phyloP scores from a whole-genome alignment of 2,797 vertebrate species.

The Eulemur mongoz region DNA sequence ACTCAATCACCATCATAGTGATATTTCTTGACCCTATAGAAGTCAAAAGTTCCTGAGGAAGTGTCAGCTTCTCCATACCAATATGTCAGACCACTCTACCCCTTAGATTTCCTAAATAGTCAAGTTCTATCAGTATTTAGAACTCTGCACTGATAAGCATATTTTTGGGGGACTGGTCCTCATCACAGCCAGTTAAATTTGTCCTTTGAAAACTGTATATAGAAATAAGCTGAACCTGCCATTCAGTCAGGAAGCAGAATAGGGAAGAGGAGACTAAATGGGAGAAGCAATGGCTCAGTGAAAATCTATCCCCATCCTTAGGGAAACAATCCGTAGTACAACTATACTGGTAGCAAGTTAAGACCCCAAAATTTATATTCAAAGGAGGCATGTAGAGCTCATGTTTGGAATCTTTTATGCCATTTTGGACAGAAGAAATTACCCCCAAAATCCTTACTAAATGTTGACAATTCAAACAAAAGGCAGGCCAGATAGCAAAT shows the following conservation, averaged over 20 bases:
- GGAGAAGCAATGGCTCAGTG: not conserved
- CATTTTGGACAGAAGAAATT: constrained; percentile 36
- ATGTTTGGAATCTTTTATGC: not conserved
- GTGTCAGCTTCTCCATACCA: constrained; percentile 1
- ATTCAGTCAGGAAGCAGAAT: not conserved
- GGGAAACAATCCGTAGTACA: not conserved
- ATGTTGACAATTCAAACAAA: constrained; percentile 45
- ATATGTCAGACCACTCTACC: not conserved
- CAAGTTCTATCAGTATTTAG: not conserved
- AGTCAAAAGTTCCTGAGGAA: not conserved
- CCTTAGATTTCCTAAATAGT: not conserved
- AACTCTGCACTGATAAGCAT: not conserved
- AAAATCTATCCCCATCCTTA: not conserved
- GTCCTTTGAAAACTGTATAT: not conserved
- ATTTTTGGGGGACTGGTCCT: not conserved
- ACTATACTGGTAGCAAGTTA: not conserved
- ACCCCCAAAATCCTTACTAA: not conserved
- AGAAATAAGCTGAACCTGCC: not conserved
- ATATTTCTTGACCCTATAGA: constrained; percentile 24
- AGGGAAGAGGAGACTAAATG: not conserved
- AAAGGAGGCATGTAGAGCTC: not conserved
- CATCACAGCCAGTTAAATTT: not conserved
- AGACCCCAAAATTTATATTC: not conserved
- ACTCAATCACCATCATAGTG: constrained; percentile 19
- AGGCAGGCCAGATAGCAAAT: not conserved